Percentiles rank a stretch among this genome's conserved stretches.
Evolutionary conservation across 2,113 vertebrate species (phyloP).

Genomic region (Ptychochromis oligacanthus): DNA sequence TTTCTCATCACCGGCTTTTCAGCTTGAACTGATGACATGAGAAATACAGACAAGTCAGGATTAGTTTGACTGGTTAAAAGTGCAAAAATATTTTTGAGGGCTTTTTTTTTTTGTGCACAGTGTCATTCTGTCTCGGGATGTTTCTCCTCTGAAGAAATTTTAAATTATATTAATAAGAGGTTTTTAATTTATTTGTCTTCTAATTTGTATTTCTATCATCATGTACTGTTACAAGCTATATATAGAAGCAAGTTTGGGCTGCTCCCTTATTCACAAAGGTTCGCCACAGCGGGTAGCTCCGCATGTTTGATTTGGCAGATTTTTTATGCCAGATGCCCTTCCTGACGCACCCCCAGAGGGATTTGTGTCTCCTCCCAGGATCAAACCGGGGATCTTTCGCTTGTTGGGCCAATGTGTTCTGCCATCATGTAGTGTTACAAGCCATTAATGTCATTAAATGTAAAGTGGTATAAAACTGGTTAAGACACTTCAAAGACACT

Average conservation of each 20-base stretch:
- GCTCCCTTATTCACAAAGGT: no score
- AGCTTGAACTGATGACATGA: no score
- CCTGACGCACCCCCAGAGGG: no score
- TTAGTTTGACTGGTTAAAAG: background rate
- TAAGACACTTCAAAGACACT: background rate
- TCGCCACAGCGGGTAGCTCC: no score
- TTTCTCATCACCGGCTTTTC: background rate
- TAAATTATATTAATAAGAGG: background rate
- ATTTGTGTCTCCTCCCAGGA: no score
- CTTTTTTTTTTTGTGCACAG: background rate
- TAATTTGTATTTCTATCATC: background rate
- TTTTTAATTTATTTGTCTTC: background rate
- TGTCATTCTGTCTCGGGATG: rapidly evolving
- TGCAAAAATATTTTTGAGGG: background rate
- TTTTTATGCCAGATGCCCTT: no score
- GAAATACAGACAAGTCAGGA: rapidly evolving
- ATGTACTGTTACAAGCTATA: background rate
- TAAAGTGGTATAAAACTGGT: background rate
- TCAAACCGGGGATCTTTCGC: no score
- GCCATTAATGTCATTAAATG: background rate
- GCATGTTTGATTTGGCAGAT: no score
- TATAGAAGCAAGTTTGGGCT: no score
- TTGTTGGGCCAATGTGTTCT: no score
- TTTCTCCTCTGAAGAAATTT: rapidly evolving
- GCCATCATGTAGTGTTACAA: rapidly evolving